Percentiles rank a stretch among this genome's conserved stretches.
Conservation (phyloP, 1,140 invertebrate species). For the Tetragnatha versicolor region DNA sequence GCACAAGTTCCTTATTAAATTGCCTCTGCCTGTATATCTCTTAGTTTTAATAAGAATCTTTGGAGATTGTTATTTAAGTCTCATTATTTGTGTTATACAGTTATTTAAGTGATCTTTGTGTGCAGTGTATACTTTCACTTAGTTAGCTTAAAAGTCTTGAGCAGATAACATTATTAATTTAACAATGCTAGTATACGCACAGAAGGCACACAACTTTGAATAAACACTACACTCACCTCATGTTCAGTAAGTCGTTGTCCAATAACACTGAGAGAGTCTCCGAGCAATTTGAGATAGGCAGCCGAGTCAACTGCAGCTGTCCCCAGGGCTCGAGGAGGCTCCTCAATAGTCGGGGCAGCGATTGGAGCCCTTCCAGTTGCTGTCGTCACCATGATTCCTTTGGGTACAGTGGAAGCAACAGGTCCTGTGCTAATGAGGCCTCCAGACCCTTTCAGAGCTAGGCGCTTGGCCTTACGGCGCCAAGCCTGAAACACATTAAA, state of each 20-base stretch:
- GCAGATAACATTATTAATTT: no score
- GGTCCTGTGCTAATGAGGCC: conserved; percentile 66
- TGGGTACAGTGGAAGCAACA: conserved; percentile 58
- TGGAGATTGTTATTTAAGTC: no score
- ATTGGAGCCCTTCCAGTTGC: conserved; percentile 41
- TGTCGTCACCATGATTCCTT: neutral
- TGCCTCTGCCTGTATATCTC: no score
- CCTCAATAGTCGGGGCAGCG: conserved; percentile 56
- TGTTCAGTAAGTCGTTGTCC: conserved; percentile 91
- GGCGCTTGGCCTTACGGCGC: conserved; percentile 77
- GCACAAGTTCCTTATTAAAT: no score
- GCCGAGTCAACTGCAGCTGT: conserved; percentile 89
- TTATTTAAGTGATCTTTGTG: no score
- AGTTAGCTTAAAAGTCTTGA: no score
- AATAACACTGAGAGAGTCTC: conserved; percentile 91
- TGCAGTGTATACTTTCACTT: no score
- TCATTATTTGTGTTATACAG: no score
- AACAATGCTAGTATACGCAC: no score
- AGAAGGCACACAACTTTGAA: no score
- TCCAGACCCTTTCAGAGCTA: conserved; percentile 69
- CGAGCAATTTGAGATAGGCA: conserved; percentile 89
- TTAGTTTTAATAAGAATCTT: no score
- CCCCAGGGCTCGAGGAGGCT: conserved; percentile 69
- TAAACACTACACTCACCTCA: conserved; percentile 69
- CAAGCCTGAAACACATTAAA: conserved; percentile 70